Evolutionary conservation across 2,113 vertebrate species (phyloP).

Genomic region (Cynopterus brachyotis): DNA sequence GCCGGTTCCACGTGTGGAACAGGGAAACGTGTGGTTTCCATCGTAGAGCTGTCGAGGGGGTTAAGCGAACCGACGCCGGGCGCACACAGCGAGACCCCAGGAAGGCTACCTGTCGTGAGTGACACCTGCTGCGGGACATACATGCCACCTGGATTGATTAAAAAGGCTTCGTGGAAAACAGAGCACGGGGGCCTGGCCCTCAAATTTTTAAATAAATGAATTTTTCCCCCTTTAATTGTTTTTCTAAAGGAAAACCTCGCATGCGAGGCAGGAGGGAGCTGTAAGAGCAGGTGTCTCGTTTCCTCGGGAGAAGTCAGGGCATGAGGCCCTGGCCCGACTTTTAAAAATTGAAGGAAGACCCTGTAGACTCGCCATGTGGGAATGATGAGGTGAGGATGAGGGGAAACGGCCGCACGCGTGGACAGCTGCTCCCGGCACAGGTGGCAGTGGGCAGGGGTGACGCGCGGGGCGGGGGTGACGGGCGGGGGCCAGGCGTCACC

Average conservation of each 20-base stretch:
- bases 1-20: too few relatives aligned
- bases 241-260: not conserved
- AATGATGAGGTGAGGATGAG: not conserved
- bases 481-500: too few relatives aligned
- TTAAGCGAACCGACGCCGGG: not conserved
- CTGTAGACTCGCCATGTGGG: not conserved
- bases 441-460: too few relatives aligned
- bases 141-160: not conserved
- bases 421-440: too few relatives aligned
- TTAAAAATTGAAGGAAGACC: not conserved
- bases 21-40: not conserved
- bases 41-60: not conserved
- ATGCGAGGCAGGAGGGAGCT: not conserved
- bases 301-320: not conserved
- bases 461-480: not conserved
- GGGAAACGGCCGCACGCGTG: not conserved
- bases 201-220: too few relatives aligned
- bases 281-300: not conserved
- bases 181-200: not conserved
- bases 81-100: accelerated
- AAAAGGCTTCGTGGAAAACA: not conserved
- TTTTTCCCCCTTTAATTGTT: not conserved
- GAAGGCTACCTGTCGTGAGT: not conserved
- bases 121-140: not conserved
- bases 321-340: not conserved